A percentile compares a stretch with the other conserved stretches of the same genome.
Conservation (phyloP, 2,113 vertebrate species). For the Nerophis ophidion region DNA sequence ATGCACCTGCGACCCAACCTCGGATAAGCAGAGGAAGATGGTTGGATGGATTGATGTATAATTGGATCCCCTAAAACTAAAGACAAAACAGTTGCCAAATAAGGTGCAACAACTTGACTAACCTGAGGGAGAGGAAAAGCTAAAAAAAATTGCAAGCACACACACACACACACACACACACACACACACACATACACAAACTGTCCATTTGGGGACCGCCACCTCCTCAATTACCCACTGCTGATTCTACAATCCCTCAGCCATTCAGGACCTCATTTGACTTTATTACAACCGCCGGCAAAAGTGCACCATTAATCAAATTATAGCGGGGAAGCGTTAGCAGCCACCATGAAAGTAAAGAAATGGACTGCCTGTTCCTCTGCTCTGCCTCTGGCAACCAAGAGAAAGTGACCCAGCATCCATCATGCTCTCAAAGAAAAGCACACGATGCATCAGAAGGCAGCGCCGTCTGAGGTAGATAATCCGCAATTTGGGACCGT, state of each 20-base stretch:
- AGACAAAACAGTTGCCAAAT: background rate
- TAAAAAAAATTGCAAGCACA: constrained; percentile 26
- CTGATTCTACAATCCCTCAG: constrained; percentile 55
- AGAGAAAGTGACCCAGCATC: constrained; percentile 21
- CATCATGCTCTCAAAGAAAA: constrained; percentile 26
- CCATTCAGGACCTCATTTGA: constrained; percentile 55
- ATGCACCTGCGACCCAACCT: no score
- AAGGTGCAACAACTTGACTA: constrained; percentile 40
- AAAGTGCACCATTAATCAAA: constrained; percentile 58
- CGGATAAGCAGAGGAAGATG: no score
- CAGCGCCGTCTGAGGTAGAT: constrained; percentile 10
- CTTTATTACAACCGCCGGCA: constrained; percentile 56
- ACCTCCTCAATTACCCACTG: constrained; percentile 52
- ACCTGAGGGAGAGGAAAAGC: constrained; percentile 35
- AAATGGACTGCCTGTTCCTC: constrained; percentile 31
- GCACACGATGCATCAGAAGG: constrained; percentile 19
- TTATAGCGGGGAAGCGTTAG: constrained; percentile 29
- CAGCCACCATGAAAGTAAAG: constrained; percentile 30
- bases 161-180: constrained; percentile 17
- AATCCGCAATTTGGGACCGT: constrained; percentile 18
- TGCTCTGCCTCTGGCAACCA: constrained; percentile 4
- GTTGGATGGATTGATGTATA: no score
- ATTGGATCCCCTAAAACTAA: background rate
- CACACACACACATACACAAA: constrained; percentile 15
- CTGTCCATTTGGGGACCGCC: constrained; percentile 40